These are phyloP conservation scores for human DNA, from an alignment of 2,113 vertebrate species.

Conservation along the genomic window GRCh38 chrX:15171501-15172000, in stretches of 20 bases:
- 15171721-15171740: not conserved
- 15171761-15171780: not conserved
- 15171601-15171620: not conserved
- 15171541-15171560: not conserved
- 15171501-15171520: not conserved
- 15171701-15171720: not conserved
- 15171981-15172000: not conserved
- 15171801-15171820: not conserved
- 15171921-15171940: not conserved
- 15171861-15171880: not conserved
- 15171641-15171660: not conserved
- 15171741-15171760: not conserved
- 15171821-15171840: not conserved
- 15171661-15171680: not conserved
- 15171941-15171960: slow-evolving; percentile 4
- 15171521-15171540: not conserved
- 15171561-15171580: not conserved
- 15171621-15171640: not conserved
- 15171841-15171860: not conserved
- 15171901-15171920: not conserved
- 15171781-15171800: not conserved
- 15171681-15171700: not conserved
- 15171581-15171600: not conserved
- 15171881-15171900: not conserved
- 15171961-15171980: not conserved